Percentiles rank a stretch among this genome's conserved stretches.
These are phyloP conservation scores for Halcyon senegalensis DNA, from an alignment of 2,113 vertebrate genomes.

Conservation along the genomic window DNA sequence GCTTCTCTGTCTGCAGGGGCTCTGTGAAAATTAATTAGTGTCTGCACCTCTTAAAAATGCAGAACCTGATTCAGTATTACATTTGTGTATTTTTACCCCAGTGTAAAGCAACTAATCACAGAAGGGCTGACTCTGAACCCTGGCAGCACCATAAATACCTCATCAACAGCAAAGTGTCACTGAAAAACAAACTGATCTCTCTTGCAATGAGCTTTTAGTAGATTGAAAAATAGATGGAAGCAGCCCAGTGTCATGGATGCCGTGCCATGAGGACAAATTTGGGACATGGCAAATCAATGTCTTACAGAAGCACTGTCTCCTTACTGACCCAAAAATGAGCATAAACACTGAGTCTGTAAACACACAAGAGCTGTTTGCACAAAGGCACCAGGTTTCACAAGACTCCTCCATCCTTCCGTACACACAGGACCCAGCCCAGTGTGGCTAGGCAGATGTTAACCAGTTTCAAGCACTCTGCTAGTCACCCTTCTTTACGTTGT, in stretches of 20 bases:
- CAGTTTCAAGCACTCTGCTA: background rate
- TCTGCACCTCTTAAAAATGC: background rate
- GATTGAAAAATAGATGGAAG: fast-evolving
- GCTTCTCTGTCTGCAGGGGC: background rate
- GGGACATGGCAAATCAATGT: background rate
- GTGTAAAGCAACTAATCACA: background rate
- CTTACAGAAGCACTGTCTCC: background rate
- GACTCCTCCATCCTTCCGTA: background rate
- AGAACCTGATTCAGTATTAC: background rate
- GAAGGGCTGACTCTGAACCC: background rate
- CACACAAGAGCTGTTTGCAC: fast-evolving
- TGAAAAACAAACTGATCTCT: background rate
- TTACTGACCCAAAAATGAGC: background rate
- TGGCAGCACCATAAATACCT: background rate
- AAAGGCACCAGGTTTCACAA: background rate
- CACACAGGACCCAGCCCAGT: background rate
- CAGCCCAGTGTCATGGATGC: background rate
- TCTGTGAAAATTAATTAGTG: background rate
- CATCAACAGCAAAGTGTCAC: background rate
- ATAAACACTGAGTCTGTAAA: background rate
- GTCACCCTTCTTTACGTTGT: background rate
- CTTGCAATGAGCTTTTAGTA: background rate
- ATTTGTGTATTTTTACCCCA: background rate
- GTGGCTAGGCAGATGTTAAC: background rate
- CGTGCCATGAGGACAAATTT: background rate